Evolutionary conservation across 2,113 vertebrate species (phyloP).

Genomic region (Chaetodon auriga): DNA sequence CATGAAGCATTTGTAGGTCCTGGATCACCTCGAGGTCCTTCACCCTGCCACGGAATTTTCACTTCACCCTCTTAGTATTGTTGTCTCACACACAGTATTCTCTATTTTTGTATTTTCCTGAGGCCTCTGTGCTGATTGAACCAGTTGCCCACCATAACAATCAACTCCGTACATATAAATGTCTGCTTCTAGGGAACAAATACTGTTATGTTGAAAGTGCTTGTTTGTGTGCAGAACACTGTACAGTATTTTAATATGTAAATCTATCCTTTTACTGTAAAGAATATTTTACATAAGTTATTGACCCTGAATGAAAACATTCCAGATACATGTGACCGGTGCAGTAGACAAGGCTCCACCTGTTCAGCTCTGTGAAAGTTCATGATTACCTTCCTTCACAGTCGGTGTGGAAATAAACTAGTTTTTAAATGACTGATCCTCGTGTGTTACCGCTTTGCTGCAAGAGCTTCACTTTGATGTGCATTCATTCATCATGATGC

Average conservation of each 20-base stretch:
- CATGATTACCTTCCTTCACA: conserved; percentile 21
- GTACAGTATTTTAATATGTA: conserved; percentile 79
- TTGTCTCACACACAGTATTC: conserved; percentile 43
- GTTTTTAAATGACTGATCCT: conserved; percentile 55
- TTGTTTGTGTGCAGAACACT: conserved; percentile 59
- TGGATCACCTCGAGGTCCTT: conserved; percentile 4
- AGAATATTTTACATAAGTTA: conserved; percentile 76
- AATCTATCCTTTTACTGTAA: conserved; percentile 63
- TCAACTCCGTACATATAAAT: conserved; percentile 45
- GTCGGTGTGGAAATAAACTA: conserved; percentile 73
- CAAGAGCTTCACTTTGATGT: conserved; percentile 13
- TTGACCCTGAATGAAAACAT: conserved; percentile 69
- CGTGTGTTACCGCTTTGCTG: background rate
- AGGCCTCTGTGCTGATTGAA: conserved; percentile 19
- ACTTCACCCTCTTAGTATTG: conserved; percentile 10
- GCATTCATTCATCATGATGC: conserved; percentile 2
- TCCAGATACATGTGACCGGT: conserved; percentile 52
- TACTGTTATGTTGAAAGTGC: conserved; percentile 43
- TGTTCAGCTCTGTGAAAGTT: conserved; percentile 26
- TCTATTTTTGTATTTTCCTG: conserved; percentile 72
- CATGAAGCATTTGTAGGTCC: conserved; percentile 12
- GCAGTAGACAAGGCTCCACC: conserved; percentile 37
- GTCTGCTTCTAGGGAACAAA: conserved; percentile 32
- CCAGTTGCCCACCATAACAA: conserved; percentile 12
- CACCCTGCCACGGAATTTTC: conserved; percentile 26